Evolutionary conservation across 2,113 vertebrate species (phyloP), one percentile per base, ranked within the genome.

Genomic region (Micronycteris hirsuta): DNA sequence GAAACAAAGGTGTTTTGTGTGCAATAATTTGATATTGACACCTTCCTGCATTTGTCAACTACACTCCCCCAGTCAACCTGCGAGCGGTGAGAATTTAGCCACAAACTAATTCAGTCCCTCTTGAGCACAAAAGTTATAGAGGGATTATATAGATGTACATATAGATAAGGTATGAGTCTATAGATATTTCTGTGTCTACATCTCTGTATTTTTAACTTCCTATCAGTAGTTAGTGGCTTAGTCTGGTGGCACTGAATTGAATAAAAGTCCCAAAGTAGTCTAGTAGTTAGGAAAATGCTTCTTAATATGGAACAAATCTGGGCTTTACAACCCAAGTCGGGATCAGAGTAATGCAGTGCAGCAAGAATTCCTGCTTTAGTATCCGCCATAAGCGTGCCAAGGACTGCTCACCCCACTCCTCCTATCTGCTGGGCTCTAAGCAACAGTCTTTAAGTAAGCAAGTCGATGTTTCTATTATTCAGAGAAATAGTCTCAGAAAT

Each of bases 1-100:
- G 67, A 93, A 92, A 93, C 81, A 80, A 71, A 28, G 28, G 28
- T 90, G 71, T 19, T 92, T 91, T 97, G 95, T 95, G 94, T 96
- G 88, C 49, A 94, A 54, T 96, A 36, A 94, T 97, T 96, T 95
- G 43, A 47, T 73, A 43, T 31, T 65, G 45, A n/a, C 45, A 83
- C 2, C 80, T 12, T 54, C 38, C 22, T 74, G 6, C 33, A 24
- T 63, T 61, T 43, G 20, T 82, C 73, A 52, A 2, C 47, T 22
- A 2, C 12, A 12, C 28, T 61, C 15, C 3, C 2, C 17, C 33
- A 19, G n/a, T 76, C 7, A 52, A 31, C 49, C 26, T 63, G 24
- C 24, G 56, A 70, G 41, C 20, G 43, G 33, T 68, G n/a, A 95
- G 38, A 92, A 49, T 20, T 82, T 36, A 33, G 45, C 47, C 10